phyloP scores from a whole-genome alignment of 2,113 vertebrate genomes.

The Natator depressus region DNA sequence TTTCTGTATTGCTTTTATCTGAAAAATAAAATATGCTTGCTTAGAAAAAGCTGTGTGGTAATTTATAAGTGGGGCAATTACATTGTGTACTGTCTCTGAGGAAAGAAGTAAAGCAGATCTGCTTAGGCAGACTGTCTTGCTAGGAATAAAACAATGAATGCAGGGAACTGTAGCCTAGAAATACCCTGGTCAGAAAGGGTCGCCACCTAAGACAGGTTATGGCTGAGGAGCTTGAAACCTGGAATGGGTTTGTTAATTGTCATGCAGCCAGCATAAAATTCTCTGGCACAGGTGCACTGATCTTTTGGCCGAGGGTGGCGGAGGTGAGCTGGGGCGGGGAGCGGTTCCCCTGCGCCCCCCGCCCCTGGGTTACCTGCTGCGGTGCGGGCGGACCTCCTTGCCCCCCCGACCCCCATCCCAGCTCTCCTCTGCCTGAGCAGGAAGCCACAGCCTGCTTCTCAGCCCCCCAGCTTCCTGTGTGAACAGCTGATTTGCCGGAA shows the following conservation, averaged over 20 bases:
- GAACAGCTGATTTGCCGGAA: too few relatives aligned
- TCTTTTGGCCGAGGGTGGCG: background rate
- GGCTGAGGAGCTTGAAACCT: background rate
- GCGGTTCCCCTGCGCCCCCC: too few relatives aligned
- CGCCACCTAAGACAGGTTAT: background rate
- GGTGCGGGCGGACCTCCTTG: too few relatives aligned
- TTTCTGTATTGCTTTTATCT: background rate
- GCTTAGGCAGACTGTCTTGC: background rate
- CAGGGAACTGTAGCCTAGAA: background rate
- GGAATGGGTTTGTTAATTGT: background rate
- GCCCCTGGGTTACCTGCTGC: too few relatives aligned
- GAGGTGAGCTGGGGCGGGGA: too few relatives aligned
- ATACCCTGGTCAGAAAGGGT: background rate
- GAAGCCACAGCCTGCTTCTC: too few relatives aligned
- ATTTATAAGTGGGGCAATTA: background rate
- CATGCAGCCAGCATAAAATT: accelerated
- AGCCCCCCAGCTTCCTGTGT: too few relatives aligned
- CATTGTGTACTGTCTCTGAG: background rate
- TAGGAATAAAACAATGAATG: background rate
- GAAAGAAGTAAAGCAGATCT: background rate
- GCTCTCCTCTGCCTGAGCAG: too few relatives aligned
- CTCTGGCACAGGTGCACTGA: background rate
- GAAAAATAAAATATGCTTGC: background rate
- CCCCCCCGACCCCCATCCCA: too few relatives aligned
- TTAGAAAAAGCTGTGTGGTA: background rate